Percentiles rank a stretch among this genome's conserved stretches.
These are phyloP conservation scores for Maniola jurtina DNA, from an alignment of 1,140 invertebrate genomes.

Conservation along the genomic window DNA sequence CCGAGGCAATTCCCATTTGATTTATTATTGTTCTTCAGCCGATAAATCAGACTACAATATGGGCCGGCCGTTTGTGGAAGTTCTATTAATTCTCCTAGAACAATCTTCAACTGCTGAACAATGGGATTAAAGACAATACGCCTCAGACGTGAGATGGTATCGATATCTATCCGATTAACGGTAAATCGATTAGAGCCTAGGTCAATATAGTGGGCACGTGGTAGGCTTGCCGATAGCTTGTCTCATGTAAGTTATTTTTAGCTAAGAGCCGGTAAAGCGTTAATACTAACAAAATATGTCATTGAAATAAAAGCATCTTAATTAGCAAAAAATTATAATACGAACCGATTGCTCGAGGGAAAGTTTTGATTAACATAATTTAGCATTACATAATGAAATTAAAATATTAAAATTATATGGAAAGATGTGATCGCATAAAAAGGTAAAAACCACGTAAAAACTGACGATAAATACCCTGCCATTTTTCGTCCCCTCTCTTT, in stretches of 20 bases:
- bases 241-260: not conserved
- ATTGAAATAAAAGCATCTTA: too few species aligned
- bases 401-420: conserved; percentile 39
- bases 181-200: conserved; percentile 25
- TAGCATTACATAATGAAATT: conserved; percentile 29
- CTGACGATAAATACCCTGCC: conserved; percentile 45
- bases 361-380: too few species aligned
- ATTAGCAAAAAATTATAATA: too few species aligned
- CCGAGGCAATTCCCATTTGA: conserved; percentile 69
- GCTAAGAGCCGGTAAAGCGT: too few species aligned
- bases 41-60: conserved; percentile 76
- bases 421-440: conserved; percentile 46
- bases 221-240: conserved; percentile 4
- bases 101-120: conserved; percentile 63
- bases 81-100: conserved; percentile 74
- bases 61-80: conserved; percentile 57
- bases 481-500: conserved; percentile 46
- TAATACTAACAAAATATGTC: too few species aligned
- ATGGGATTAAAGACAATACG: conserved; percentile 69
- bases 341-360: too few species aligned
- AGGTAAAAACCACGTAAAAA: conserved; percentile 48
- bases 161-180: conserved; percentile 42
- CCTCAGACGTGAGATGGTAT: conserved; percentile 61
- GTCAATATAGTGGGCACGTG: conserved; percentile 29
- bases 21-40: conserved; percentile 74